phyloP scores from a whole-genome alignment of 2,888 invertebrate species.

The Thereva nobilitata region DNA sequence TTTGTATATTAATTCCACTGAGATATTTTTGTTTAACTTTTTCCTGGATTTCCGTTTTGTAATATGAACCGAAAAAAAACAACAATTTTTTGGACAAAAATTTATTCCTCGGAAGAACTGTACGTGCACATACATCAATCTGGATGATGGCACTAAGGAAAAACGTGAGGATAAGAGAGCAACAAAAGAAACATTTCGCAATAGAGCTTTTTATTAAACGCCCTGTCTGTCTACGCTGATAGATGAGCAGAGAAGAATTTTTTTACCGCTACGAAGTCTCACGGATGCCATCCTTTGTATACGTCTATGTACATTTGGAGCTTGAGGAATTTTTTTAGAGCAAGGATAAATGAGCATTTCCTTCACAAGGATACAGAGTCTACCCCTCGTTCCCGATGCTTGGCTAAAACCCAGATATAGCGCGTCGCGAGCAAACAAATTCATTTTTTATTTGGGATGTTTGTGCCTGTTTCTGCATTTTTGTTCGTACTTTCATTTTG shows the following conservation, averaged over 20 bases:
- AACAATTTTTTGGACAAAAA: conserved; percentile 12
- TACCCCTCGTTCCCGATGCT: neutral
- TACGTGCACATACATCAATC: conserved; percentile 34
- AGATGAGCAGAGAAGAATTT: conserved; percentile 41
- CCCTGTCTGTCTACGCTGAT: conserved; percentile 42
- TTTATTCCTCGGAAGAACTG: conserved; percentile 7
- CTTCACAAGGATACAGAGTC: conserved; percentile 16
- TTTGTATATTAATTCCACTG: too few relatives aligned
- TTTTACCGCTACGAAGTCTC: conserved; percentile 11
- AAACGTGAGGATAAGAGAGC: conserved; percentile 31
- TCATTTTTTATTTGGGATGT: conserved; percentile 18
- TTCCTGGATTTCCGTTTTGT: neutral
- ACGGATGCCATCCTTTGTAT: conserved; percentile 31
- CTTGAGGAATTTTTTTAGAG: conserved; percentile 15
- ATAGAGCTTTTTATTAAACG: conserved; percentile 39
- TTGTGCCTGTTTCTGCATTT: conserved; percentile 14
- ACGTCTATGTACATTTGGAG: conserved; percentile 23
- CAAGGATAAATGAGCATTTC: conserved; percentile 36
- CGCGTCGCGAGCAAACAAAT: conserved; percentile 30
- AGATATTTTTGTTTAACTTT: conserved; percentile 12
- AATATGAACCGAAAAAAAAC: neutral
- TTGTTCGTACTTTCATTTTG: neutral
- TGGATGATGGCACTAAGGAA: conserved; percentile 17
- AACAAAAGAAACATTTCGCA: conserved; percentile 35
- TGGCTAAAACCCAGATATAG: conserved; percentile 1